Evolutionary conservation across 2,797 vertebrate genomes (phyloP).

Genomic region (Lindbergichthys nudifrons): DNA sequence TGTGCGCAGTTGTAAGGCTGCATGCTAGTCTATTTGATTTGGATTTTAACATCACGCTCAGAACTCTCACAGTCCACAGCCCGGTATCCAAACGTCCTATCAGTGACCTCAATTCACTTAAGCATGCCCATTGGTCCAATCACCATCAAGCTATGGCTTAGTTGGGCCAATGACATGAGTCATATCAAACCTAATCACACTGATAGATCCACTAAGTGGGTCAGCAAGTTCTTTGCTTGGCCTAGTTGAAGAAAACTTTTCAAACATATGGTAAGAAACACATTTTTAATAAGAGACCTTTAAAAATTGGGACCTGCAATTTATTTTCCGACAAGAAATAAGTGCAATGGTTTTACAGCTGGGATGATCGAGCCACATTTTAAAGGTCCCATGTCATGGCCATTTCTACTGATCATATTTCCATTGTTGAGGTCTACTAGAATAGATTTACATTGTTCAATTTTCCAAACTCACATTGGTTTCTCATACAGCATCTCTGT

Average conservation of each 20-base stretch:
- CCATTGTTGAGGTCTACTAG: too few relatives aligned
- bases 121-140: conserved; percentile 56
- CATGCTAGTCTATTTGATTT: conserved; percentile 61
- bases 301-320: conserved; percentile 12
- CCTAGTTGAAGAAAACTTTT: conserved; percentile 27
- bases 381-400: too few relatives aligned
- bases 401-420: too few relatives aligned
- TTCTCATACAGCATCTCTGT: too few relatives aligned
- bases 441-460: too few relatives aligned
- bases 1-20: conserved; percentile 26
- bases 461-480: too few relatives aligned
- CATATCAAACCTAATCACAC: conserved; percentile 66
- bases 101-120: conserved; percentile 65
- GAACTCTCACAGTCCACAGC: conserved; percentile 41
- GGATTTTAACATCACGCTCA: conserved; percentile 45
- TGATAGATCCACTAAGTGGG: conserved; percentile 61
- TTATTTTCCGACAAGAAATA: conserved; percentile 16
- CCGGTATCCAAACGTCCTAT: conserved; percentile 46
- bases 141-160: conserved; percentile 43
- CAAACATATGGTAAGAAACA: conserved; percentile 9
- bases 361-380: conserved; percentile 18
- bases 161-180: conserved; percentile 59
- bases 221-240: conserved; percentile 39
- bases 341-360: conserved; percentile 35
- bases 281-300: background rate